These are phyloP conservation scores for Bujurquina vittata DNA, from an alignment of 2,113 vertebrate species.

Conservation along the genomic window DNA sequence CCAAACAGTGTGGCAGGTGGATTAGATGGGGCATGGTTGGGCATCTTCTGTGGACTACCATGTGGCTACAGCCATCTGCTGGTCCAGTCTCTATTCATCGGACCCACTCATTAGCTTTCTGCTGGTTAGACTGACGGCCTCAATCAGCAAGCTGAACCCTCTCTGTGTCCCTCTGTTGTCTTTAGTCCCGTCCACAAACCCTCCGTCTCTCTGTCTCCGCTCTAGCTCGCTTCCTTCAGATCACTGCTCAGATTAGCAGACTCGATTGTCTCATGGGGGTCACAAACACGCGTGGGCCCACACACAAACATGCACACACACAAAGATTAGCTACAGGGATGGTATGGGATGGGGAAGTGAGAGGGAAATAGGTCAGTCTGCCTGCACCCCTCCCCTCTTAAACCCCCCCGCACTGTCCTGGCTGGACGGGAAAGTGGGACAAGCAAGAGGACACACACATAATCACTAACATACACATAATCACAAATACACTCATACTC, in stretches of 20 bases:
- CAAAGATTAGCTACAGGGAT: slow-evolving; percentile 45
- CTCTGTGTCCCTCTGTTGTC: slow-evolving; percentile 59
- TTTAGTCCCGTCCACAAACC: slow-evolving; percentile 60
- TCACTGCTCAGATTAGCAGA: slow-evolving; percentile 52
- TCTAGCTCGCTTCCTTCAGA: slow-evolving; percentile 64
- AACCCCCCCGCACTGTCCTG: slow-evolving; percentile 60
- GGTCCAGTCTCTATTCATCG: slow-evolving; percentile 64
- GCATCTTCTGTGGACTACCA: slow-evolving; percentile 71
- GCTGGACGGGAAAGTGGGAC: slow-evolving; percentile 75
- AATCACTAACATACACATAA: slow-evolving; percentile 7
- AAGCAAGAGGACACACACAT: slow-evolving; percentile 50
- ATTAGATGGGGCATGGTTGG: slow-evolving; percentile 59
- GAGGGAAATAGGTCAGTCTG: slow-evolving; percentile 77
- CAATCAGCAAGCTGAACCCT: slow-evolving; percentile 50
- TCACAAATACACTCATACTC: not conserved
- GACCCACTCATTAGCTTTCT: slow-evolving; percentile 73
- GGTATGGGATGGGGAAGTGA: slow-evolving; percentile 48
- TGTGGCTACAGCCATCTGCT: slow-evolving; percentile 77
- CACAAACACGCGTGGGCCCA: slow-evolving; percentile 21
- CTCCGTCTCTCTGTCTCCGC: slow-evolving; percentile 51
- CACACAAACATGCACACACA: slow-evolving; percentile 4
- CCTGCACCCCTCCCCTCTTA: slow-evolving; percentile 64
- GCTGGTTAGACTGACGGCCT: slow-evolving; percentile 56
- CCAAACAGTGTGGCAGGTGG: slow-evolving; percentile 69
- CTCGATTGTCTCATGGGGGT: slow-evolving; percentile 59